Base-by-base conservation (phyloP, 2,888 invertebrate species). In the Malthinus flaveolus region DNA sequence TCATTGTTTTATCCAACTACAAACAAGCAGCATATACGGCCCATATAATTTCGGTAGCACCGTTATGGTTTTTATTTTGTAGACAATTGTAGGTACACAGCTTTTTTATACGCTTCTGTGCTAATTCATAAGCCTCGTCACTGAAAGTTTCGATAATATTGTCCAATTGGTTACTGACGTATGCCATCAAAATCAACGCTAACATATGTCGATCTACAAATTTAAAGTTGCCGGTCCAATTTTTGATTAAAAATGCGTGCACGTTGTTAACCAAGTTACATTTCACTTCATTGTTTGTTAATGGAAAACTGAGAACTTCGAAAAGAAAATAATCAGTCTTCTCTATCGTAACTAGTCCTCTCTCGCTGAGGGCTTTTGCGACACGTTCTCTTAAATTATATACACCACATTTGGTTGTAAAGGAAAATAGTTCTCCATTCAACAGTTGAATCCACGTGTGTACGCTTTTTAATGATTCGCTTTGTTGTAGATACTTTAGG, bases 401-500 rank as follows among this genome's bases (percentile, higher is more conserved):
- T 74, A 99, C 83, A 79, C 99, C 99, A 81, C 97, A 99, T 73
- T 94, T 88, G 69, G 99, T 83, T 80, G 99, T 99, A 75, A 99
- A 83, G 31, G 99, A 99, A 99, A 99, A 99, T 68, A 98, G 98
- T 84, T 98, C 97, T 70, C 97, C 98, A 82, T 96, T 97, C 48
- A 99, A 85, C 81, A 98, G 99, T 83, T 99, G 98, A 79, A 99
- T 96, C 99, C 99, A 99, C 80, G 93, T 94, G 79, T 97, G 97
- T 36, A 98, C 95, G 58, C 94, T 90, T 83, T 99, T 97, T 56
- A 46, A 31, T 54, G 95, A 91, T 37, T 97, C 96, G 74, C 96
- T 93, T 77, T 97, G 97, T 83, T 96, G 97, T 79, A 99, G 90
- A 81, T 97, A 97, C 84, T 95, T 96, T 69, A 98, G 81, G 51